Evolutionary conservation across 2,797 vertebrate species (phyloP), one percentile per base, ranked within the genome.

Genomic region (Kryptopterus vitreolus): DNA sequence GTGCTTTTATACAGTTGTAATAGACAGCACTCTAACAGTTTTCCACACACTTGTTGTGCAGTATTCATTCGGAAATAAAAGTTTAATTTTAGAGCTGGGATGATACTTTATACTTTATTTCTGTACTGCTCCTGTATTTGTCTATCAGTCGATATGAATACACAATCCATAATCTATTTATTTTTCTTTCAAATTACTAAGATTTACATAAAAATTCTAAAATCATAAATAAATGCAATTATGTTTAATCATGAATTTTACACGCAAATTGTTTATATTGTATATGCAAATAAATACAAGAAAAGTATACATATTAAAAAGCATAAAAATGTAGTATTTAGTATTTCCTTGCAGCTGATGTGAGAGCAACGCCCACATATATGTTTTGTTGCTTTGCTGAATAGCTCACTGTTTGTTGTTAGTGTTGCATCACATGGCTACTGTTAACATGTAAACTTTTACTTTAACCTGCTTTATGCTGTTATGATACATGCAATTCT

Each of bases 1-100:
- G 31, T 12, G 22, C 33, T 58, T 33, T 38, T n/a, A 69, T 76
- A 58, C 52, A 26, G 53, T 69, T 74, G n/a, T 74, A 74, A 74
- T 26, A 58, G 35, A 43, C 7, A 74, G 38, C 2, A 0, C 22
- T 59, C 55, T 59, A 9, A 18, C 15, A 46, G n/a, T 46, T 29
- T 46, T 74, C 55, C 35, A 29, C 15, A 58, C 38, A 50, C 43
- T 66, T 61, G 29, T 68, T 62, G 58, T 58, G 71, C 61, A 18
- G 35, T 33, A 48, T 61, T 59, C 59, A 65, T 71, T 33, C 57
- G 61, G 71, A 65, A 4, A 43, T 43, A 71, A 33, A 71, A 3
- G 22, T 20, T 38, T 1, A 62, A 71, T 71, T 58, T 71, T 16
- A 29, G 62, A 65, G 70, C 53, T 57, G 20, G 18, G 6, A 24